phyloP scores from a whole-genome alignment of 2,797 vertebrate genomes.

The Siniperca undulata region DNA sequence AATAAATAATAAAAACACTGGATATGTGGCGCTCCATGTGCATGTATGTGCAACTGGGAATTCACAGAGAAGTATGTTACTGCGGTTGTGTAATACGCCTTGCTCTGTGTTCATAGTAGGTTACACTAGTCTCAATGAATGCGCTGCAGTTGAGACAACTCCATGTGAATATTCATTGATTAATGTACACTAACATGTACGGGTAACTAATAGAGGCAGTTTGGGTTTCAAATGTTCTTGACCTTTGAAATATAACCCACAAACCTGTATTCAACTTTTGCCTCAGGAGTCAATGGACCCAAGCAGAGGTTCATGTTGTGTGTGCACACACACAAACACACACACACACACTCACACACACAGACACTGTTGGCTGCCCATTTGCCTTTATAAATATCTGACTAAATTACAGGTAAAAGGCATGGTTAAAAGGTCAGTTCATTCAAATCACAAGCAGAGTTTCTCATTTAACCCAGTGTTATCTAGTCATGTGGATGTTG shows the following conservation, averaged over 20 bases:
- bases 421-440: background rate
- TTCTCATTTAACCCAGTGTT: background rate
- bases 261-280: background rate
- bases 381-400: background rate
- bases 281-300: background rate
- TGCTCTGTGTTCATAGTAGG: conserved; percentile 21
- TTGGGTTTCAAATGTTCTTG: conserved; percentile 36
- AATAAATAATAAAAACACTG: conserved; percentile 62
- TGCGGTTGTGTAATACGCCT: conserved; percentile 39
- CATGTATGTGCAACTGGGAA: conserved; percentile 54
- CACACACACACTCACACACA: background rate
- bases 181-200: conserved; percentile 20
- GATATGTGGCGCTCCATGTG: conserved; percentile 57
- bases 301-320: background rate
- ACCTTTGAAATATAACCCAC: conserved; percentile 1
- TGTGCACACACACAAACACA: background rate
- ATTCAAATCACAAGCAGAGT: background rate
- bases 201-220: background rate
- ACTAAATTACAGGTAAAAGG: conserved; percentile 9
- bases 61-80: conserved; percentile 50
- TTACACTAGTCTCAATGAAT: conserved; percentile 16
- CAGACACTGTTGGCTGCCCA: background rate
- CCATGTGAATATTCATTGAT: conserved; percentile 40
- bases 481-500: background rate
- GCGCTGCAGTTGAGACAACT: conserved; percentile 20